phyloP scores from a whole-genome alignment of 2,113 vertebrate species.

The Rallus limicola region DNA sequence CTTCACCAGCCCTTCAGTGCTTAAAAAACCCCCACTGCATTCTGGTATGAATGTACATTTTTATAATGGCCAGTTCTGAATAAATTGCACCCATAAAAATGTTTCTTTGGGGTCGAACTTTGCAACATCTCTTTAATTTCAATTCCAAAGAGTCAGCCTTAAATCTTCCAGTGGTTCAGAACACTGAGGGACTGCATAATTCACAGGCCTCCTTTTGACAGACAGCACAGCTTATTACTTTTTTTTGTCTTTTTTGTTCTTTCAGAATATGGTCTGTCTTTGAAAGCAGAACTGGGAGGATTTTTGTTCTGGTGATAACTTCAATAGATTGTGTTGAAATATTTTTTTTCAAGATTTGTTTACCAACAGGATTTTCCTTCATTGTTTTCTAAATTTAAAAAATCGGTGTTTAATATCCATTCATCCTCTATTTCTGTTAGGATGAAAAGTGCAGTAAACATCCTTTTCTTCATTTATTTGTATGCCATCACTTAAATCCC shows the following conservation, averaged over 20 bases:
- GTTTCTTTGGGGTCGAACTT: neutral
- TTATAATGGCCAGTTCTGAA: neutral
- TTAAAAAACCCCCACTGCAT: neutral
- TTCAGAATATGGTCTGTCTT: neutral
- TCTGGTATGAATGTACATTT: neutral
- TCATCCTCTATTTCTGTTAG: neutral
- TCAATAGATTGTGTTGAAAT: neutral
- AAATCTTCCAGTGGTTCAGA: neutral
- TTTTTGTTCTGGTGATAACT: neutral
- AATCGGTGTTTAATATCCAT: neutral
- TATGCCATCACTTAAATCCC: neutral
- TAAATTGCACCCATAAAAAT: neutral
- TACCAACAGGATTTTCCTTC: slow-evolving; percentile 2
- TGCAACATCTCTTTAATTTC: neutral
- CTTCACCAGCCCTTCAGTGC: neutral
- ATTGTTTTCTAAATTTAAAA: neutral
- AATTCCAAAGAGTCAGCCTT: neutral
- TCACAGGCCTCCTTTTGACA: neutral
- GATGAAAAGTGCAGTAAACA: neutral
- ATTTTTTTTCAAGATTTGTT: neutral
- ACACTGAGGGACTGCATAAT: neutral
- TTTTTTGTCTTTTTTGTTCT: neutral
- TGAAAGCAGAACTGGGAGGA: neutral
- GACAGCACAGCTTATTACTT: neutral
- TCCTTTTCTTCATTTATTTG: neutral